phyloP scores from a whole-genome alignment of 2,888 invertebrate genomes.

The Anaspis maculata region DNA sequence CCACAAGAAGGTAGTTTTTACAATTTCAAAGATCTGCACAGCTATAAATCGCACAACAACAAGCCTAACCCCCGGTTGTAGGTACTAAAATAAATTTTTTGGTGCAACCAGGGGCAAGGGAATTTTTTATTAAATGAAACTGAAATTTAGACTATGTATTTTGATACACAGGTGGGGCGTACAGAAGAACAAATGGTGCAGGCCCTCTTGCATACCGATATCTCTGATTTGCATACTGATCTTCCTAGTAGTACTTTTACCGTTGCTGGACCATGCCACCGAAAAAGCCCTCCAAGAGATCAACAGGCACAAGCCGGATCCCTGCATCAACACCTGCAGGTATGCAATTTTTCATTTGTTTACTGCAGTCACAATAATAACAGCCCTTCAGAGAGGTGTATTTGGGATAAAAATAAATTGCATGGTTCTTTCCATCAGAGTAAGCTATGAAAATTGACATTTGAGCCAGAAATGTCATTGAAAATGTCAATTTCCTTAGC shows the following conservation, averaged over 20 bases:
- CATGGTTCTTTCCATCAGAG: too few relatives aligned
- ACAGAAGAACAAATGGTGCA: conserved; percentile 59
- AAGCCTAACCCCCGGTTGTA: too few relatives aligned
- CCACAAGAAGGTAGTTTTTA: conserved; percentile 48
- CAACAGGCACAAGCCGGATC: conserved; percentile 29
- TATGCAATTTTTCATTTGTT: conserved; percentile 41
- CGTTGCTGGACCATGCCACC: conserved; percentile 63
- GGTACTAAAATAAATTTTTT: not conserved
- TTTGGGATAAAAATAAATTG: too few relatives aligned
- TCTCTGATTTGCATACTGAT: conserved; percentile 71
- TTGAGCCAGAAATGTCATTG: too few relatives aligned
- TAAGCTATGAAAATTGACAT: too few relatives aligned
- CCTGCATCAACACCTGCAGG: conserved; percentile 59
- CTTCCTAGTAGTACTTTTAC: conserved; percentile 68
- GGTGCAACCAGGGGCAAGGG: not conserved
- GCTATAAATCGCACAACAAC: too few relatives aligned
- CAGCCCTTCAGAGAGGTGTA: not conserved
- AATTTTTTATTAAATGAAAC: not conserved
- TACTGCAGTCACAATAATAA: not conserved
- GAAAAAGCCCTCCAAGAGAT: conserved; percentile 39
- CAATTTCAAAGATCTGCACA: conserved; percentile 11
- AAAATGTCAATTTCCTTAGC: too few relatives aligned
- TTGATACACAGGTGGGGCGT: conserved; percentile 44
- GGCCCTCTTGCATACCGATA: conserved; percentile 78
- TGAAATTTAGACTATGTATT: conserved; percentile 19